A percentile compares a stretch with the other conserved stretches of the same genome.
Evolutionary conservation across 1,140 invertebrate genomes (phyloP).

Genomic region (Holcopasites calliopsidis): DNA sequence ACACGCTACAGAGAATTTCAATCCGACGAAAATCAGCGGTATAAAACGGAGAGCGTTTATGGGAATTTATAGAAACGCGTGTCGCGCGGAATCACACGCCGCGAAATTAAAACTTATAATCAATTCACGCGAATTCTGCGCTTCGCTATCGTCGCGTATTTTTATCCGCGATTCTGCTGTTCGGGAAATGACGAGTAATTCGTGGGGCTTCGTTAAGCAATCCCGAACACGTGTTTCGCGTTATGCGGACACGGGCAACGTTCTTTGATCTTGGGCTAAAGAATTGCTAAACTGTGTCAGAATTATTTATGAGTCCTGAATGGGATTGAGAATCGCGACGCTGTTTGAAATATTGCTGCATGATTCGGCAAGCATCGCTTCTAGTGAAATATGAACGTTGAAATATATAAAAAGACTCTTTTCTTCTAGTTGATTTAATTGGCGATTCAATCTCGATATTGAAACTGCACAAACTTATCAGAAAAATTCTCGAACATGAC

Average conservation of each 20-base stretch:
- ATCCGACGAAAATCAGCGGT: not conserved
- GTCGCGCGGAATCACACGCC: not conserved
- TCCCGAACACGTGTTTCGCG: constrained; percentile 3
- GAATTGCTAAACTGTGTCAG: not conserved
- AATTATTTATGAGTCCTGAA: constrained; percentile 6
- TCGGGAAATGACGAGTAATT: not conserved
- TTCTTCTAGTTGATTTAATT: not conserved
- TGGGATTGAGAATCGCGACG: not conserved
- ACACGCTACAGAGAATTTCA: not conserved
- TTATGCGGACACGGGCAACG: not conserved
- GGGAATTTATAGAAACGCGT: not conserved
- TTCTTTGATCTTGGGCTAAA: constrained; percentile 30
- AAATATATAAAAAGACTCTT: too few species aligned
- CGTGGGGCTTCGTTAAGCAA: constrained; percentile 6
- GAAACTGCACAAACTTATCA: too few species aligned
- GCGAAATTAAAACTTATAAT: not conserved
- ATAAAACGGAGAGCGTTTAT: not conserved
- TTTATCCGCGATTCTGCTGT: constrained; percentile 12
- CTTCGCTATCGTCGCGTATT: not conserved
- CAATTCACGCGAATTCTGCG: not conserved
- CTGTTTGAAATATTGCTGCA: not conserved
- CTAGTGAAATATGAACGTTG: not conserved
- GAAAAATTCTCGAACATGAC: too few species aligned
- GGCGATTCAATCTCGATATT: too few species aligned
- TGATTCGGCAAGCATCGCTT: not conserved